These are phyloP conservation scores for Phalacrocorax brasilianus DNA, from an alignment of 2,113 vertebrate genomes.

Conservation along the genomic window DNA sequence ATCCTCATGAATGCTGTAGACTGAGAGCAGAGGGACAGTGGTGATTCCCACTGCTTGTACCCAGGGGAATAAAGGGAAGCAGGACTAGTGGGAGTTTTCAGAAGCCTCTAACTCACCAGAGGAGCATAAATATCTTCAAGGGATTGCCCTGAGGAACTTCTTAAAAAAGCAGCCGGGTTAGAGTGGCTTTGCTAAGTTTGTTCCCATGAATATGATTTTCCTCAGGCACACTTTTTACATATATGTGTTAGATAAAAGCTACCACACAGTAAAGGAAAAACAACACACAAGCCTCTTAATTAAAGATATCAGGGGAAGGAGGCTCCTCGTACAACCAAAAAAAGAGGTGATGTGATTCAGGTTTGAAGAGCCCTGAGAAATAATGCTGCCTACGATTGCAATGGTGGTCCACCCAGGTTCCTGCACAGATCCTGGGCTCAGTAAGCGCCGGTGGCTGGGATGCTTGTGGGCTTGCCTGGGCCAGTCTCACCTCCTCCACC, in stretches of 20 bases:
- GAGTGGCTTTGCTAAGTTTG: constrained; percentile 57
- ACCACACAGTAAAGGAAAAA: constrained; percentile 52
- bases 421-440: neutral
- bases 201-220: constrained; percentile 69
- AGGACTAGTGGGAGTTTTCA: constrained; percentile 39
- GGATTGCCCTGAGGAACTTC: constrained; percentile 45
- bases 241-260: constrained; percentile 62
- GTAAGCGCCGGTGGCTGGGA: neutral
- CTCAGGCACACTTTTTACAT: constrained; percentile 56
- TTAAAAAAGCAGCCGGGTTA: constrained; percentile 61
- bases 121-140: constrained; percentile 63
- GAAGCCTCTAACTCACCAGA: constrained; percentile 48
- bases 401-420: neutral
- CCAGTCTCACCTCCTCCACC: neutral
- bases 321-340: neutral
- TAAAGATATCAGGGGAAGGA: constrained; percentile 55
- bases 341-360: neutral
- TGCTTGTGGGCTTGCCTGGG: neutral
- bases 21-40: constrained; percentile 37
- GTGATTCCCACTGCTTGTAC: constrained; percentile 19
- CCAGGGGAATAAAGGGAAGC: constrained; percentile 12
- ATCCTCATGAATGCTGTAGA: neutral
- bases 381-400: neutral
- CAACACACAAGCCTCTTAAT: constrained; percentile 50
- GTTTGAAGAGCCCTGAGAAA: neutral